A percentile compares a stretch with the other conserved stretches of the same genome.
Evolutionary conservation across 37 sponge, comb jelly and placozoan genomes (phyloP).

Genomic region (Bolinopsis microptera): DNA sequence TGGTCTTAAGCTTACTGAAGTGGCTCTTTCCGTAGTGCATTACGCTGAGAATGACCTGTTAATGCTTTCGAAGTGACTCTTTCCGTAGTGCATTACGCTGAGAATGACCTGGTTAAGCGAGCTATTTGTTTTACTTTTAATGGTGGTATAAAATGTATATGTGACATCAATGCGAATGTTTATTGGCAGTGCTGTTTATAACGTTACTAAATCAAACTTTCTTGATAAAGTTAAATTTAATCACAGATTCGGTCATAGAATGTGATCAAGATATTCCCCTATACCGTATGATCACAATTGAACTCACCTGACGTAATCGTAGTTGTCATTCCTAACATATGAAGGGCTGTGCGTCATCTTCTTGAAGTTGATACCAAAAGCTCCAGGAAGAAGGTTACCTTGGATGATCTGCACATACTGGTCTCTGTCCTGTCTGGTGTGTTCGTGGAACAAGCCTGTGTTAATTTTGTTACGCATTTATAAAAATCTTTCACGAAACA

Average conservation of each 20-base stretch:
- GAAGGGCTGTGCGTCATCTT: not conserved
- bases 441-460: slow-evolving; percentile 58
- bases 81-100: slow-evolving; percentile 61
- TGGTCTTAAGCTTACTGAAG: slow-evolving; percentile 13
- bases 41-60: not conserved
- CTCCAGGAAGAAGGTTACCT: not conserved
- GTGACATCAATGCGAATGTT: too few relatives aligned
- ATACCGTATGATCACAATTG: too few relatives aligned
- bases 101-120: too few relatives aligned
- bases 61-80: not conserved
- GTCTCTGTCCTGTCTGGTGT: slow-evolving; percentile 32
- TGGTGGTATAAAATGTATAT: too few relatives aligned
- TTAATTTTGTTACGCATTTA: not conserved
- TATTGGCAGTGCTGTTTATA: too few relatives aligned
- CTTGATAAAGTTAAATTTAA: too few relatives aligned
- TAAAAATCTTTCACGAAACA: too few relatives aligned
- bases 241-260: too few relatives aligned
- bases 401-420: not conserved
- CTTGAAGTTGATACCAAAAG: not conserved
- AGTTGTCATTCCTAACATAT: not conserved
- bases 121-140: too few relatives aligned
- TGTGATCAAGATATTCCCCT: too few relatives aligned
- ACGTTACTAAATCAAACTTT: too few relatives aligned
- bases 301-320: slow-evolving; percentile 50
- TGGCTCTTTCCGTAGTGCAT: slow-evolving; percentile 43